These are phyloP conservation scores for Linnaemya tessellans DNA, from an alignment of 2,888 invertebrate genomes.

Conservation along the genomic window DNA sequence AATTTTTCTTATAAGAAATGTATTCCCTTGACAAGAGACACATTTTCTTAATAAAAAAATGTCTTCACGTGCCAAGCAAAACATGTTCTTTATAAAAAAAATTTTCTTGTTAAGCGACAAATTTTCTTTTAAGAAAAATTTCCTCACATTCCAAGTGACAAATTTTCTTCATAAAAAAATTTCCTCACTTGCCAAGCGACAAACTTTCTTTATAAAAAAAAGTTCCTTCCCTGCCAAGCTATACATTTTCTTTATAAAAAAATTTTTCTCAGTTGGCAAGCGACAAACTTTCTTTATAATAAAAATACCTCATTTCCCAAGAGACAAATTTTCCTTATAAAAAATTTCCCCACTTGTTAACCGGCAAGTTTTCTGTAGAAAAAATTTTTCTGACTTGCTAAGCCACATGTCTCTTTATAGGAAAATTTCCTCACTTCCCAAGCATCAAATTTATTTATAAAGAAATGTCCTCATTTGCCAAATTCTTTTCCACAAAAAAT, in stretches of 20 bases:
- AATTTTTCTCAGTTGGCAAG: neutral
- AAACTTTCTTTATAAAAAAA: neutral
- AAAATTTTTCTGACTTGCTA: neutral
- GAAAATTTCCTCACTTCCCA: neutral
- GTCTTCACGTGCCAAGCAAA: no score
- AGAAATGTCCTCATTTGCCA: slow-evolving; percentile 8
- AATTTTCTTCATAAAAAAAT: slow-evolving; percentile 1
- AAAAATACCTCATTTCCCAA: neutral
- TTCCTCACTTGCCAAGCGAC: neutral
- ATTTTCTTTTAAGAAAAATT: neutral
- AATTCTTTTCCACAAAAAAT: slow-evolving; percentile 21
- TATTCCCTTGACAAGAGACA: neutral
- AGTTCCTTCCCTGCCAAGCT: neutral
- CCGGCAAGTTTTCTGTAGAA: neutral
- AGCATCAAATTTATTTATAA: neutral
- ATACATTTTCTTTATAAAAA: slow-evolving; percentile 6
- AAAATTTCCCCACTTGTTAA: neutral
- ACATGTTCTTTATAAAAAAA: no score
- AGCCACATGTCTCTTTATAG: neutral
- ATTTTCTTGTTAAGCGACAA: neutral
- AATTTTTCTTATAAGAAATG: no score
- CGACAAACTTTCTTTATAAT: neutral
- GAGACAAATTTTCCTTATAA: neutral
- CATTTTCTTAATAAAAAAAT: neutral
- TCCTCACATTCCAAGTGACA: no score